Percentiles rank a stretch among this genome's conserved stretches.
phyloP scores from a whole-genome alignment of 2,888 invertebrate genomes.

The Fissipunctia ypsillon region DNA sequence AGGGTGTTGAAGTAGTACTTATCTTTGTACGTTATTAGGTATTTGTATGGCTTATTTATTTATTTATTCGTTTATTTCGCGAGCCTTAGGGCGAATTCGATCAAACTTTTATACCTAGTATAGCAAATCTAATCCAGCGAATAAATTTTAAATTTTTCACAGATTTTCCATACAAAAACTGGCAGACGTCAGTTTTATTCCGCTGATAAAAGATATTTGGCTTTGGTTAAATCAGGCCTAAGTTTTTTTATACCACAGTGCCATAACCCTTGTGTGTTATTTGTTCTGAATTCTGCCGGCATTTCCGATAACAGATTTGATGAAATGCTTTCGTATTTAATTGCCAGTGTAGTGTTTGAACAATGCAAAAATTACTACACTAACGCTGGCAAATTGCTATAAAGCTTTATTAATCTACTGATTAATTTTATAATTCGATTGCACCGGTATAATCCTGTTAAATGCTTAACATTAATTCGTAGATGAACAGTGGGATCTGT shows the following conservation, averaged over 20 bases:
- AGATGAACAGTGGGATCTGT: neutral
- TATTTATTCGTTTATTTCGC: no score
- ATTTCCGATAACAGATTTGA: neutral
- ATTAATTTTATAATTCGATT: slow-evolving; percentile 28
- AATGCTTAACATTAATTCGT: neutral
- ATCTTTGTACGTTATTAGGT: neutral
- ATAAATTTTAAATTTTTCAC: no score
- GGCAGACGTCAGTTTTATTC: no score
- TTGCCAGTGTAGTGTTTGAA: neutral
- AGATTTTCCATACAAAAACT: no score
- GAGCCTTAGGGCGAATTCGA: no score
- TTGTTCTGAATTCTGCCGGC: no score
- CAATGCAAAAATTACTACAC: neutral
- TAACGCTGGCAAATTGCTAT: neutral
- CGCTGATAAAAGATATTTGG: no score
- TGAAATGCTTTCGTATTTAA: slow-evolving; percentile 2
- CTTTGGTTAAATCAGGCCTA: no score
- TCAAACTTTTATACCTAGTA: no score
- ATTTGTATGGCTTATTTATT: no score
- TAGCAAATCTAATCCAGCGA: no score
- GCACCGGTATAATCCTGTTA: neutral
- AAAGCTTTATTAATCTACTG: slow-evolving; percentile 6
- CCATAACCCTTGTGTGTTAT: neutral
- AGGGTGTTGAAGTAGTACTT: neutral
- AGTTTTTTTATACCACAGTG: no score